A percentile compares a stretch with the other conserved stretches of the same genome.
Evolutionary conservation across 2,888 invertebrate genomes (phyloP).

Genomic region (Gymnosoma rotundatum): DNA sequence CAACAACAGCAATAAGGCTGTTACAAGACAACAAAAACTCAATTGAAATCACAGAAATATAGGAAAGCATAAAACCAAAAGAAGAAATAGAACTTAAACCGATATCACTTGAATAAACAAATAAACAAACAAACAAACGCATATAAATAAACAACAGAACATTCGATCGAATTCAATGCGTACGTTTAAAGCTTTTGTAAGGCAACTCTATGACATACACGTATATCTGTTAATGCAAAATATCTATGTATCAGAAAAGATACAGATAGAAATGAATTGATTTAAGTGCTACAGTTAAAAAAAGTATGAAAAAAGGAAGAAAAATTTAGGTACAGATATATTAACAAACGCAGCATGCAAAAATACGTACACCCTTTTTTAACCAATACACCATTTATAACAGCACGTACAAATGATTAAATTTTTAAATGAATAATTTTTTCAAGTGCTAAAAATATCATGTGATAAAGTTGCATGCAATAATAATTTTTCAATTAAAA

Average conservation of each 20-base stretch:
- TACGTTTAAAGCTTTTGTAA: slow-evolving; percentile 50
- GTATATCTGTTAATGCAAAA: slow-evolving; percentile 14
- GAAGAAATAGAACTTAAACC: slow-evolving; percentile 71
- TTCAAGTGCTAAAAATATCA: no score
- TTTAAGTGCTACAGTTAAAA: slow-evolving; percentile 68
- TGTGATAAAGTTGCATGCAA: no score
- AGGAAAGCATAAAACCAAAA: slow-evolving; percentile 23
- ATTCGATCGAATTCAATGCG: slow-evolving; percentile 64
- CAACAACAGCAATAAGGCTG: slow-evolving; percentile 26
- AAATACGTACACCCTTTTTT: slow-evolving; percentile 51
- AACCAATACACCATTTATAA: slow-evolving; percentile 38
- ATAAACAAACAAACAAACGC: slow-evolving; percentile 20
- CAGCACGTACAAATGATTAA: no score
- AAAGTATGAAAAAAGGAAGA: slow-evolving; percentile 23
- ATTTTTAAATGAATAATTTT: no score
- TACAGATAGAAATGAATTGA: slow-evolving; percentile 73
- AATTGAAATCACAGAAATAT: slow-evolving; percentile 53
- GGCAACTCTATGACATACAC: slow-evolving; percentile 20
- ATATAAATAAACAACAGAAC: slow-evolving; percentile 11
- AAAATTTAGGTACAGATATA: slow-evolving; percentile 26
- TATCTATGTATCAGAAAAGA: slow-evolving; percentile 48
- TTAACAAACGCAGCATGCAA: slow-evolving; percentile 34
- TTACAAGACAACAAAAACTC: slow-evolving; percentile 33
- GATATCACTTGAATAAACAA: slow-evolving; percentile 77
- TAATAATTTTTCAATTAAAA: no score